These are phyloP conservation scores for Drosophila kurseongensis DNA, from an alignment of 1,140 invertebrate genomes.

Conservation along the genomic window DNA sequence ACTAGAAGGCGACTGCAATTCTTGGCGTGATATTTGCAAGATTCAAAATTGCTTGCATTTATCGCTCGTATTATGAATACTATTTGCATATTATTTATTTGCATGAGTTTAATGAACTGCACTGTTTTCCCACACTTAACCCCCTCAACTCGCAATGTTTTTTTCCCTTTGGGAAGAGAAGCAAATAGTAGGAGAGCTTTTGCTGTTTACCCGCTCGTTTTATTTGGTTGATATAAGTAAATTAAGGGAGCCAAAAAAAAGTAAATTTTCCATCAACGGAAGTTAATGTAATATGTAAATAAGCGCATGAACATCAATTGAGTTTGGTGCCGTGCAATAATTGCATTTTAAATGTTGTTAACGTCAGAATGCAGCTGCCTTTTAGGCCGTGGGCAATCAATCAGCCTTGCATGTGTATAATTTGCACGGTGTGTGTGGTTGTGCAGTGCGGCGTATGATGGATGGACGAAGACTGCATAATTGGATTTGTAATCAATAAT, in stretches of 20 bases:
- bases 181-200: slow-evolving; percentile 22
- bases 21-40: slow-evolving; percentile 48
- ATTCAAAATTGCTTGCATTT: slow-evolving; percentile 39
- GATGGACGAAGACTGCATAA: slow-evolving; percentile 65
- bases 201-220: slow-evolving; percentile 15
- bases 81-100: slow-evolving; percentile 73
- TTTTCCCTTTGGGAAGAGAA: not conserved
- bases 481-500: slow-evolving; percentile 74
- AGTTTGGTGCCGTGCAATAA: slow-evolving; percentile 35
- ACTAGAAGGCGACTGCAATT: slow-evolving; percentile 31
- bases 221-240: not conserved
- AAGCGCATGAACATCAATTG: slow-evolving; percentile 49
- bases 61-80: slow-evolving; percentile 50
- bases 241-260: slow-evolving; percentile 37
- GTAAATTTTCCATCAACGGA: slow-evolving; percentile 44
- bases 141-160: not conserved
- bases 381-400: slow-evolving; percentile 49
- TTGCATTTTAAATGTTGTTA: slow-evolving; percentile 69
- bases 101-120: slow-evolving; percentile 75
- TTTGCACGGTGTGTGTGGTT: slow-evolving; percentile 2
- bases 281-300: slow-evolving; percentile 63
- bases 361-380: slow-evolving; percentile 28
- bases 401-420: slow-evolving; percentile 44
- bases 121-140: slow-evolving; percentile 18
- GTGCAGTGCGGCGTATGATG: slow-evolving; percentile 46